phyloP scores from a whole-genome alignment of 2,113 vertebrate species.

The Pachypanchax playfairii region DNA sequence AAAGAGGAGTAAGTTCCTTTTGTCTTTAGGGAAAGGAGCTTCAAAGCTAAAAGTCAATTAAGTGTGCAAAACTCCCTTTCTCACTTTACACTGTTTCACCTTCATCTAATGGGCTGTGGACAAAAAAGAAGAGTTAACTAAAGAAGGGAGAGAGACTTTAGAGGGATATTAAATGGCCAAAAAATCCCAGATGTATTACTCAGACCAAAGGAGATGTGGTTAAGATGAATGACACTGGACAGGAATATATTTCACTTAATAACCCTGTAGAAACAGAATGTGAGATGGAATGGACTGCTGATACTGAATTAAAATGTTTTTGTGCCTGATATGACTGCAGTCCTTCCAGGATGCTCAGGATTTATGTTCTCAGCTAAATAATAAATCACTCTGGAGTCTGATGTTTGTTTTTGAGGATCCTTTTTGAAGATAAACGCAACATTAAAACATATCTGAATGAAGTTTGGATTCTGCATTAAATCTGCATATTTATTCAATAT shows the following conservation, averaged over 20 bases:
- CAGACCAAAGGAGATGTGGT: slow-evolving; percentile 37
- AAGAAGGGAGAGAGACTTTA: slow-evolving; percentile 26
- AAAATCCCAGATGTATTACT: slow-evolving; percentile 26
- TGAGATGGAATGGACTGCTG: slow-evolving; percentile 3
- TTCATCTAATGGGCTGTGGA: slow-evolving; percentile 32
- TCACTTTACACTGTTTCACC: slow-evolving; percentile 42
- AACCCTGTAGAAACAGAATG: slow-evolving; percentile 32
- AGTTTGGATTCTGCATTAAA: slow-evolving; percentile 4
- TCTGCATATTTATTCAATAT: background rate
- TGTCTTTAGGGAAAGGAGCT: slow-evolving; percentile 29
- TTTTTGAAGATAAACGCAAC: background rate
- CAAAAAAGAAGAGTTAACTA: slow-evolving; percentile 17
- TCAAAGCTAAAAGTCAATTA: slow-evolving; percentile 48
- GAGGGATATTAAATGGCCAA: slow-evolving; percentile 53
- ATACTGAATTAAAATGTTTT: slow-evolving; percentile 16
- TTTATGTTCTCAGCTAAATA: slow-evolving; percentile 6
- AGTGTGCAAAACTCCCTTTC: slow-evolving; percentile 23
- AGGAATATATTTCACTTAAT: slow-evolving; percentile 49
- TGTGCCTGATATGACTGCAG: slow-evolving; percentile 3
- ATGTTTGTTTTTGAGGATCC: background rate
- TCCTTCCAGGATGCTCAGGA: slow-evolving; percentile 1
- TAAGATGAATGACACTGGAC: slow-evolving; percentile 30
- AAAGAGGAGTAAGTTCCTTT: slow-evolving; percentile 26
- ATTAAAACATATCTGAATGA: background rate
- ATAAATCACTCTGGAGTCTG: slow-evolving; percentile 17